phyloP scores from a whole-genome alignment of 2,888 invertebrate species.

The Agrotis puta region DNA sequence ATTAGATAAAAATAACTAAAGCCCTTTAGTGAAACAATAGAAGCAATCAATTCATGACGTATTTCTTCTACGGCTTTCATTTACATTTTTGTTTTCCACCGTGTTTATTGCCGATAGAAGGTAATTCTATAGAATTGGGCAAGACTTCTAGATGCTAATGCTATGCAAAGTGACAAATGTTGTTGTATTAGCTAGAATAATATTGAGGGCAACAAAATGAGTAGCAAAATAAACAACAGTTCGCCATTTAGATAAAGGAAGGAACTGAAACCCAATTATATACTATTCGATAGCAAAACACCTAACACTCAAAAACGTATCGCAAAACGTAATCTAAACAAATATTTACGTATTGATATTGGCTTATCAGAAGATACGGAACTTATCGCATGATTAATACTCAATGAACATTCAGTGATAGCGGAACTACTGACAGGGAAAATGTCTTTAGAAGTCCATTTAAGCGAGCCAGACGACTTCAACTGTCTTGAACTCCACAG shows the following conservation, averaged over 20 bases:
- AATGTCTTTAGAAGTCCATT: slow-evolving; percentile 88
- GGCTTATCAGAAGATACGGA: slow-evolving; percentile 64
- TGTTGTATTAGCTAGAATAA: neutral
- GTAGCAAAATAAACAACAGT: neutral
- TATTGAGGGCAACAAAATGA: neutral
- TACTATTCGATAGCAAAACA: slow-evolving; percentile 10
- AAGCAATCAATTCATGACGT: neutral
- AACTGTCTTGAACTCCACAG: slow-evolving; percentile 81
- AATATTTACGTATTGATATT: slow-evolving; percentile 48
- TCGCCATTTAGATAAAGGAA: neutral
- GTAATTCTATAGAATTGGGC: too few relatives aligned
- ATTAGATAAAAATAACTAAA: too few relatives aligned
- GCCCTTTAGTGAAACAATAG: too few relatives aligned
- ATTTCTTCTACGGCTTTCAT: too few relatives aligned
- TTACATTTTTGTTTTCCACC: neutral
- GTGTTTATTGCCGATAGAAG: neutral
- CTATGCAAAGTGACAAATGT: too few relatives aligned
- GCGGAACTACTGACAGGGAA: slow-evolving; percentile 46
- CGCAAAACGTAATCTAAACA: slow-evolving; percentile 37
- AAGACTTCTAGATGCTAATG: too few relatives aligned
- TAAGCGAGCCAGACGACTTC: slow-evolving; percentile 87
- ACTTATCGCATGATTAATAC: slow-evolving; percentile 67
- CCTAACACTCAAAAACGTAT: slow-evolving; percentile 29
- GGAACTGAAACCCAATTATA: neutral
- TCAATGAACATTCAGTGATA: slow-evolving; percentile 48